These are phyloP conservation scores for Pempheris klunzingeri DNA, from an alignment of 2,797 vertebrate species.

Conservation along the genomic window DNA sequence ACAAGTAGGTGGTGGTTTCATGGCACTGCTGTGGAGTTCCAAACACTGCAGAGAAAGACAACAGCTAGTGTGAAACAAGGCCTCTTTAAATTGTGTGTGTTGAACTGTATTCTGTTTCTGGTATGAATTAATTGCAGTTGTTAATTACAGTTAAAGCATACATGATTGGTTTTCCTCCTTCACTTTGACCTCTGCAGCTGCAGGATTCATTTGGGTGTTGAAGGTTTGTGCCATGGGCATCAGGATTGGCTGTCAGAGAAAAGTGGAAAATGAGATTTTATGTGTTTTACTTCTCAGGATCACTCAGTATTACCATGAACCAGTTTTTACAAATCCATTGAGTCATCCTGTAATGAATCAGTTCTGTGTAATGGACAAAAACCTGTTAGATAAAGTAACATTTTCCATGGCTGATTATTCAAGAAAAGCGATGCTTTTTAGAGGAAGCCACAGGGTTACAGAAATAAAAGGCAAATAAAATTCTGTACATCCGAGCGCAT, in stretches of 20 bases:
- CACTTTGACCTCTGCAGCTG: not conserved
- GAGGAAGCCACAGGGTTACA: too few relatives aligned
- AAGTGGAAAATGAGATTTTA: not conserved
- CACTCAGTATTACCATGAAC: too few relatives aligned
- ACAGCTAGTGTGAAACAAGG: not conserved
- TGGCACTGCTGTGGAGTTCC: slow-evolving; percentile 12
- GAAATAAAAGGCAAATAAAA: too few relatives aligned
- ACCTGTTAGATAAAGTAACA: too few relatives aligned
- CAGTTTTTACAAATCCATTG: too few relatives aligned
- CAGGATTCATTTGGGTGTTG: not conserved
- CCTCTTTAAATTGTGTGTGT: not conserved
- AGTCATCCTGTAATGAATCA: too few relatives aligned
- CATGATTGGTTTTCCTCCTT: not conserved
- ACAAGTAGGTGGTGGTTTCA: not conserved
- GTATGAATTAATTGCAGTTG: not conserved
- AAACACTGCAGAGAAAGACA: slow-evolving; percentile 35
- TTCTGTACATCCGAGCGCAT: too few relatives aligned
- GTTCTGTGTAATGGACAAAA: too few relatives aligned
- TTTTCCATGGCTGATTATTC: too few relatives aligned
- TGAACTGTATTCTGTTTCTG: not conserved
- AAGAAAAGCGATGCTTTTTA: too few relatives aligned
- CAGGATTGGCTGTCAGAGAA: not conserved
- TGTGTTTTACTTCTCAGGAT: not conserved
- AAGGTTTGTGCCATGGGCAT: not conserved
- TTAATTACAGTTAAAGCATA: accelerated